These are phyloP conservation scores for Pachycephus smyrnensis DNA, from an alignment of 2,888 invertebrate species.

Conservation along the genomic window DNA sequence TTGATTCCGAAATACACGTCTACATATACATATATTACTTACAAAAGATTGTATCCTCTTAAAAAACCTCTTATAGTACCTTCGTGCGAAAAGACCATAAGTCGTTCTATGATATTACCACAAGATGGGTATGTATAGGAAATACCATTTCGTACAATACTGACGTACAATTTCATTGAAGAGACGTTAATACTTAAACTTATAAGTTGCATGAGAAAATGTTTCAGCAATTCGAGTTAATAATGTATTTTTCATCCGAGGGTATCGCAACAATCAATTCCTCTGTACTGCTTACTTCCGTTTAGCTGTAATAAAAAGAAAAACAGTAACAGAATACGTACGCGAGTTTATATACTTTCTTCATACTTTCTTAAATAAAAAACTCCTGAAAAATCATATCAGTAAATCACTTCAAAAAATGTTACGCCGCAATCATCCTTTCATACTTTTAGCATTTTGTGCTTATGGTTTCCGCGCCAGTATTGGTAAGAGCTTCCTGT, in stretches of 20 bases:
- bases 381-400: not conserved
- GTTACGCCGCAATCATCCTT: not conserved
- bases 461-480: not conserved
- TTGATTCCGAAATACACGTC: no score
- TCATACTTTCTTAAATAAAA: not conserved
- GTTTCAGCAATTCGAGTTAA: no score
- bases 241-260: not conserved
- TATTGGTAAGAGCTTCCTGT: not conserved
- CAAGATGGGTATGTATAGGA: not conserved
- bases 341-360: not conserved
- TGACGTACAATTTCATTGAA: not conserved
- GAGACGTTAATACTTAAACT: not conserved
- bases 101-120: not conserved
- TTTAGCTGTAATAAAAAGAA: not conserved
- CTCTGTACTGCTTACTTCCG: not conserved
- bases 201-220: no score
- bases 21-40: no score
- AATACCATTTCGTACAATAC: not conserved
- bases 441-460: not conserved
- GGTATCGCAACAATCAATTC: not conserved
- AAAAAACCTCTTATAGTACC: no score
- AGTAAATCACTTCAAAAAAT: not conserved
- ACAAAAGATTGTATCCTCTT: no score
- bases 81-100: not conserved
- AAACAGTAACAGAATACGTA: not conserved